A percentile compares a stretch with the other conserved stretches of the same genome.
Conservation (phyloP, 2,113 vertebrate genomes). For the Ctenodactylus gundi region DNA sequence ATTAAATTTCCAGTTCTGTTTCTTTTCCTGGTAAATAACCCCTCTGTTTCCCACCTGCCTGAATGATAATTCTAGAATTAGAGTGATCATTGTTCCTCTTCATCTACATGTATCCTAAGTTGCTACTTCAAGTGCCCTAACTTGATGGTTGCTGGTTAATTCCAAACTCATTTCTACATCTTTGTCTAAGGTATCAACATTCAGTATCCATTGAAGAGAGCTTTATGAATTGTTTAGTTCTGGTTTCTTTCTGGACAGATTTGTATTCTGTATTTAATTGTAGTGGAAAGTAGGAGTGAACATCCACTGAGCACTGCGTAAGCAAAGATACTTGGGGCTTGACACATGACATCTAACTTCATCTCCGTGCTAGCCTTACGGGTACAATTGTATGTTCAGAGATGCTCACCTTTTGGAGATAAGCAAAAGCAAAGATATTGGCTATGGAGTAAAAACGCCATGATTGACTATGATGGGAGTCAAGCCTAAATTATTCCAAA, state of each 20-base stretch:
- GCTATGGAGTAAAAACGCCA: too few species aligned
- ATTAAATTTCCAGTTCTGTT: not conserved
- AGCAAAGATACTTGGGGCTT: not conserved
- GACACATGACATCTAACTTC: not conserved
- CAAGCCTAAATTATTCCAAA: not conserved
- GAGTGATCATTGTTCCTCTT: not conserved
- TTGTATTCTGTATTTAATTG: not conserved
- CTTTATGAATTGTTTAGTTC: not conserved
- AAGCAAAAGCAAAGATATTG: not conserved
- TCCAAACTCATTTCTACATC: not conserved
- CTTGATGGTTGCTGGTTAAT: not conserved
- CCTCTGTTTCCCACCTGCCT: not conserved
- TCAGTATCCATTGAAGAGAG: not conserved
- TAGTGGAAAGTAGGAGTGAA: not conserved
- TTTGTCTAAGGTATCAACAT: not conserved
- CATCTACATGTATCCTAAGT: not conserved
- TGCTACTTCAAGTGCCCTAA: not conserved
- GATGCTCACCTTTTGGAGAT: not conserved
- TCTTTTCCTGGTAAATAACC: not conserved
- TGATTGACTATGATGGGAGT: too few species aligned
- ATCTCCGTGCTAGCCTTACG: not conserved
- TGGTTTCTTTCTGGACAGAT: not conserved
- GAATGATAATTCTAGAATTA: not conserved
- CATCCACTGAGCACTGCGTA: not conserved
- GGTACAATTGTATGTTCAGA: not conserved